These are phyloP conservation scores for Neolamprologus tretocephalus DNA, from an alignment of 2,113 vertebrate species.

Conservation along the genomic window DNA sequence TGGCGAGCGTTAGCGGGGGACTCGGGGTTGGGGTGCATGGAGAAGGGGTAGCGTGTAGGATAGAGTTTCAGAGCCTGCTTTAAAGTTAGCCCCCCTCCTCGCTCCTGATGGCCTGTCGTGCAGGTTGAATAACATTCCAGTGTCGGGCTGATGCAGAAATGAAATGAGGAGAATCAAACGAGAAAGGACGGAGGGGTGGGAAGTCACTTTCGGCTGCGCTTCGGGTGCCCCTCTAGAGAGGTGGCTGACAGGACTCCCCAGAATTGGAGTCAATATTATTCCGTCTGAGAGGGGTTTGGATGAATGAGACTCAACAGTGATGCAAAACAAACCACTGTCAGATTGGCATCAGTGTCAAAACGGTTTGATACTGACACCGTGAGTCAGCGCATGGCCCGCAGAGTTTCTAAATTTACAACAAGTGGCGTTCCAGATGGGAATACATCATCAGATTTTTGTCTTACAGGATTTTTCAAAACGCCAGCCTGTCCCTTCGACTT, in stretches of 20 bases:
- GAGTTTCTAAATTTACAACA: background rate
- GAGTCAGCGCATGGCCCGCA: background rate
- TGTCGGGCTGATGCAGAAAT: constrained; percentile 37
- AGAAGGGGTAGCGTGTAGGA: background rate
- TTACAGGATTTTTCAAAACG: background rate
- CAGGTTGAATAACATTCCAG: constrained; percentile 42
- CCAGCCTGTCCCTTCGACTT: background rate
- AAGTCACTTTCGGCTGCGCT: constrained; percentile 4
- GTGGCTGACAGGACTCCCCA: constrained; percentile 47
- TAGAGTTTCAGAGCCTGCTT: constrained; percentile 51
- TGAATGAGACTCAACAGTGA: constrained; percentile 2
- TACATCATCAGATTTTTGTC: background rate
- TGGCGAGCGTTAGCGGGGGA: background rate
- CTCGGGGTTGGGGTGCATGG: background rate
- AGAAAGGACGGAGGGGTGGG: constrained; percentile 9
- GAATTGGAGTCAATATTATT: constrained; percentile 39
- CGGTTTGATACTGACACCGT: background rate
- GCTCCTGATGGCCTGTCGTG: constrained; percentile 25
- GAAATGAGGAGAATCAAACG: constrained; percentile 38
- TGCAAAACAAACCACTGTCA: background rate
- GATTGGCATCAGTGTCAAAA: constrained; percentile 14
- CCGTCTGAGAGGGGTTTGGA: constrained; percentile 1
- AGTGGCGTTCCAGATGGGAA: background rate
- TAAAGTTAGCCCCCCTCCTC: constrained; percentile 25
- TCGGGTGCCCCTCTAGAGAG: background rate